Conservation (phyloP, 53 echinoderm and acorn worm species). For the Henricia sp. region DNA sequence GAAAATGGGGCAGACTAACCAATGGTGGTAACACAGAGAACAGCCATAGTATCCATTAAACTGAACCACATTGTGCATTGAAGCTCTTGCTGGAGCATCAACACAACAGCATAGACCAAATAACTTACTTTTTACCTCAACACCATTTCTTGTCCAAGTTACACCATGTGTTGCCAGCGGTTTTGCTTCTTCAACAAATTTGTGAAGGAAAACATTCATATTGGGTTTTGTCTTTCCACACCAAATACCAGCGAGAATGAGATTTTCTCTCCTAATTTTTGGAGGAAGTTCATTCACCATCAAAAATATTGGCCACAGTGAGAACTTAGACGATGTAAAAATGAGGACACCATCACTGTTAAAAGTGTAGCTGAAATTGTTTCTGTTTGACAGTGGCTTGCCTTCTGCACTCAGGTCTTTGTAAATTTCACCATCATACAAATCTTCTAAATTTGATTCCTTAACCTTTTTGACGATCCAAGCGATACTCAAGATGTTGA, state of each 20-base stretch:
- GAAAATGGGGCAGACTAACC: constrained; percentile 56
- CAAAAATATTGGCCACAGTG: constrained; percentile 60
- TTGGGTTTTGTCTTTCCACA: constrained; percentile 55
- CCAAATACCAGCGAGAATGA: constrained; percentile 61
- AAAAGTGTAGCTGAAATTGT: constrained; percentile 60
- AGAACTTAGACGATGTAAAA: constrained; percentile 46
- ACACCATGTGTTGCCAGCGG: constrained; percentile 52
- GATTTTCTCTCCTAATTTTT: constrained; percentile 40
- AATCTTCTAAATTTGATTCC: constrained; percentile 48
- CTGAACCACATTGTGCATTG: constrained; percentile 60
- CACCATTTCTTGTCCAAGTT: constrained; percentile 43
- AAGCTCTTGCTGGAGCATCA: constrained; percentile 63
- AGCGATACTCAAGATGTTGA: constrained; percentile 2
- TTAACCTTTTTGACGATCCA: constrained; percentile 22
- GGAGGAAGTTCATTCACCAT: constrained; percentile 66
- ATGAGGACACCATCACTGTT: constrained; percentile 52
- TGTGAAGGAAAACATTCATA: constrained; percentile 51
- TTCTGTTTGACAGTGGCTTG: constrained; percentile 35
- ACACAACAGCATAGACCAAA: constrained; percentile 62
- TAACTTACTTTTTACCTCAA: constrained; percentile 33
- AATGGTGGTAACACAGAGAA: constrained; percentile 60
- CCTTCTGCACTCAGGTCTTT: constrained; percentile 29
- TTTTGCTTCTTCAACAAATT: constrained; percentile 66
- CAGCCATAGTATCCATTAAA: constrained; percentile 69
- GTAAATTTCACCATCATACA: constrained; percentile 63